phyloP scores from a whole-genome alignment of 2,888 invertebrate genomes.

The Cistogaster globosa region DNA sequence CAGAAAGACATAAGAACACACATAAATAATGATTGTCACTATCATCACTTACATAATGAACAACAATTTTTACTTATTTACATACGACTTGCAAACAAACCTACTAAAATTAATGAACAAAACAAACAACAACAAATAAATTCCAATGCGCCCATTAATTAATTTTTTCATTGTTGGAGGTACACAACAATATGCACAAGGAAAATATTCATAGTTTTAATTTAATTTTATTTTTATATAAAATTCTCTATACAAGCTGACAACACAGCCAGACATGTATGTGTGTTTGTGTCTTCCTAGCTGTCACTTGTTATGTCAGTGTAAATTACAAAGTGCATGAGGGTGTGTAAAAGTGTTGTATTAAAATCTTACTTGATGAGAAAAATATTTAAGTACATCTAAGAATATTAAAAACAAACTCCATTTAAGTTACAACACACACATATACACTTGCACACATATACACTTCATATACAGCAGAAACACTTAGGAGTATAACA shows the following conservation, averaged over 20 bases:
- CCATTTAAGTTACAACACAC: slow-evolving; percentile 46
- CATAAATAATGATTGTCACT: slow-evolving; percentile 69
- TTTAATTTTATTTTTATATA: slow-evolving; percentile 30
- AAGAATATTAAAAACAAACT: slow-evolving; percentile 70
- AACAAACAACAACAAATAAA: slow-evolving; percentile 10
- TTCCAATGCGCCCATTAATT: slow-evolving; percentile 41
- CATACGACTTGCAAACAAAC: slow-evolving; percentile 13
- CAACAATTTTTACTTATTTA: slow-evolving; percentile 45
- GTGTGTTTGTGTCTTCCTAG: not conserved
- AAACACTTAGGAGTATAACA: slow-evolving; percentile 36
- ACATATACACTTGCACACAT: not conserved
- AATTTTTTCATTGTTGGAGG: slow-evolving; percentile 54
- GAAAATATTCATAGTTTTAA: slow-evolving; percentile 2
- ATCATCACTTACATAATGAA: slow-evolving; percentile 65
- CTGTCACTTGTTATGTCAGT: not conserved
- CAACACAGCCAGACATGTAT: slow-evolving; percentile 27
- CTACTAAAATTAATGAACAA: slow-evolving; percentile 20
- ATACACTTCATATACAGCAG: not conserved
- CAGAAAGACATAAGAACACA: slow-evolving; percentile 1
- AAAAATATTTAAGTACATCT: slow-evolving; percentile 68
- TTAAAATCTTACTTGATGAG: slow-evolving; percentile 68
- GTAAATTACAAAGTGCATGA: slow-evolving; percentile 35
- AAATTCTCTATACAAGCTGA: slow-evolving; percentile 39
- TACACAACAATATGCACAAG: slow-evolving; percentile 37
- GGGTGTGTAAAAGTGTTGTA: slow-evolving; percentile 68